Percentiles rank a stretch among this genome's conserved stretches.
These are phyloP conservation scores for Drepanosiphum platanoidis DNA, from an alignment of 2,888 invertebrate species.

Conservation along the genomic window DNA sequence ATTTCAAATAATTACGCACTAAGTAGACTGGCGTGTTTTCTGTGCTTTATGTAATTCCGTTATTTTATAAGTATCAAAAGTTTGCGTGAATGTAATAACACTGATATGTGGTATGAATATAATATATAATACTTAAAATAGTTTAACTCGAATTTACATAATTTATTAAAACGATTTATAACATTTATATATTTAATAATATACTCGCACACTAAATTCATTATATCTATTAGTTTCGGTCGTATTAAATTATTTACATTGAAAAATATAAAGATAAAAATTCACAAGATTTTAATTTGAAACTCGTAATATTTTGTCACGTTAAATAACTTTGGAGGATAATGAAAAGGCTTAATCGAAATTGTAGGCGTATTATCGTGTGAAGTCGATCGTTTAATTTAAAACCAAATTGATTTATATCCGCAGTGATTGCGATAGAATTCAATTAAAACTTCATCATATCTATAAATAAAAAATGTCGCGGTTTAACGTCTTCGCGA, in stretches of 20 bases:
- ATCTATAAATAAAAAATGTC: conserved; percentile 24
- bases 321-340: not conserved
- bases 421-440: conserved; percentile 13
- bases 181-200: not conserved
- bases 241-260: not conserved
- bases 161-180: conserved; percentile 1
- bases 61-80: not conserved
- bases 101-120: not conserved
- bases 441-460: conserved; percentile 34
- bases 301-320: too few relatives aligned
- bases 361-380: not conserved
- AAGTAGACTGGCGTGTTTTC: not conserved
- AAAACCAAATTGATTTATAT: conserved; percentile 29
- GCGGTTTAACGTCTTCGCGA: not conserved
- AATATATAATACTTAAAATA: not conserved
- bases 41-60: not conserved
- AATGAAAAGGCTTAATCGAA: not conserved
- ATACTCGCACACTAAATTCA: not conserved
- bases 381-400: conserved; percentile 33
- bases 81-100: not conserved
- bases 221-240: not conserved
- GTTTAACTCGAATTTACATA: not conserved
- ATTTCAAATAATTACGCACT: not conserved
- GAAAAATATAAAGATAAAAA: too few relatives aligned
- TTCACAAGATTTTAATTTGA: too few relatives aligned